Evolutionary conservation across 1,140 invertebrate species (phyloP).

Genomic region (Magallana gigas): DNA sequence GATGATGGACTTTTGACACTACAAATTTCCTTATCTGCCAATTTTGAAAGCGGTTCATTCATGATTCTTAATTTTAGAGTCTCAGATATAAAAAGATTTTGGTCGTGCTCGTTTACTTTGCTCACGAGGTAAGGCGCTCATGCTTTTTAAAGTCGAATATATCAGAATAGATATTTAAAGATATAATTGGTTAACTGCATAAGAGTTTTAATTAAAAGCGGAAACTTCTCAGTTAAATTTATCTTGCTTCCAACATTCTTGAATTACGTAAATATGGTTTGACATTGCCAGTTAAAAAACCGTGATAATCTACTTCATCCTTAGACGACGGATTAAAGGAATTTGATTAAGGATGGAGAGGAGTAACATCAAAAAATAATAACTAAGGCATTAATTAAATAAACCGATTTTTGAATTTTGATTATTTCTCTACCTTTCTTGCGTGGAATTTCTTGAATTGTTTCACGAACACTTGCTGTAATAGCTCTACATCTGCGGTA

Average conservation of each 20-base stretch:
- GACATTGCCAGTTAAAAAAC: conserved; percentile 6
- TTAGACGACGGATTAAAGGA: not conserved
- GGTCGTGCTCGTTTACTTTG: conserved; percentile 16
- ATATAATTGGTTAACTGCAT: not conserved
- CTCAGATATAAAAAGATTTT: conserved; percentile 10
- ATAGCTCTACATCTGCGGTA: conserved; percentile 76
- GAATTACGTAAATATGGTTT: conserved; percentile 17
- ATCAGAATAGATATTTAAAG: not conserved
- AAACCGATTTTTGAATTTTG: not conserved
- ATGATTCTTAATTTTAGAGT: conserved; percentile 12
- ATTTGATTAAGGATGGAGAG: not conserved
- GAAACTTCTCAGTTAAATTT: conserved; percentile 17
- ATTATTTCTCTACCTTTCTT: conserved; percentile 71
- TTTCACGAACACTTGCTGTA: conserved; percentile 79
- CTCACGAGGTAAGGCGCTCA: not conserved
- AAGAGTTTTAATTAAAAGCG: conserved; percentile 21
- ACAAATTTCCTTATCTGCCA: conserved; percentile 26
- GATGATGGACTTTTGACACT: conserved; percentile 7
- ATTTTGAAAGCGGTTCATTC: conserved; percentile 3
- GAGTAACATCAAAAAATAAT: not conserved
- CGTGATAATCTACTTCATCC: not conserved
- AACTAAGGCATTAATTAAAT: not conserved
- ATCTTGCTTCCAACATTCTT: conserved; percentile 1
- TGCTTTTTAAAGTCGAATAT: conserved; percentile 4
- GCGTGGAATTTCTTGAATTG: conserved; percentile 80